Conservation (phyloP, 2,888 invertebrate species). For the Microctonus aethiopoides region DNA sequence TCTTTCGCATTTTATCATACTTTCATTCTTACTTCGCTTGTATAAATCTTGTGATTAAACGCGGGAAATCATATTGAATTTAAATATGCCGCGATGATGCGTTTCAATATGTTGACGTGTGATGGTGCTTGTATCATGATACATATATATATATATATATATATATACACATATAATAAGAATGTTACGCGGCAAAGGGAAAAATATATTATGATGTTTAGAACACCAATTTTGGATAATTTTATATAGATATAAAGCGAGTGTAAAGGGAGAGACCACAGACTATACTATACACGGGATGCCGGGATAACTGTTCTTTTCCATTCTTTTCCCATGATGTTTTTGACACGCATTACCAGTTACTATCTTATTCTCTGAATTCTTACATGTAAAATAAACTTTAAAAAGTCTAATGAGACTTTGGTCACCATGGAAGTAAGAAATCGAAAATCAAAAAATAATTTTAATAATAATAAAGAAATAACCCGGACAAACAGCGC, state of each 20-base stretch:
- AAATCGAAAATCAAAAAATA: conserved; percentile 22
- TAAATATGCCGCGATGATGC: background rate
- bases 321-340: background rate
- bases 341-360: background rate
- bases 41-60: background rate
- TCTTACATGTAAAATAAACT: background rate
- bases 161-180: too few relatives aligned
- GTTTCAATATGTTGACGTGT: background rate
- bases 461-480: conserved; percentile 11
- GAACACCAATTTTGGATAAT: too few relatives aligned
- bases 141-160: too few relatives aligned
- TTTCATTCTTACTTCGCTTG: background rate
- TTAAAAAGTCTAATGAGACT: background rate
- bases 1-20: background rate
- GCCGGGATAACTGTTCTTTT: conserved; percentile 31
- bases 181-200: too few relatives aligned
- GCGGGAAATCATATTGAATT: background rate
- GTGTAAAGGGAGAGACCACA: too few relatives aligned
- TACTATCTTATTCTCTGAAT: background rate
- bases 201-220: background rate
- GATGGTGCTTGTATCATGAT: too few relatives aligned
- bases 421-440: conserved; percentile 25
- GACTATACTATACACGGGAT: too few relatives aligned
- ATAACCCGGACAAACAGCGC: conserved; percentile 43
- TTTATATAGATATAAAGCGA: too few relatives aligned